Conservation (phyloP, 2,113 vertebrate species). For the Hippocampus mohnikei region DNA sequence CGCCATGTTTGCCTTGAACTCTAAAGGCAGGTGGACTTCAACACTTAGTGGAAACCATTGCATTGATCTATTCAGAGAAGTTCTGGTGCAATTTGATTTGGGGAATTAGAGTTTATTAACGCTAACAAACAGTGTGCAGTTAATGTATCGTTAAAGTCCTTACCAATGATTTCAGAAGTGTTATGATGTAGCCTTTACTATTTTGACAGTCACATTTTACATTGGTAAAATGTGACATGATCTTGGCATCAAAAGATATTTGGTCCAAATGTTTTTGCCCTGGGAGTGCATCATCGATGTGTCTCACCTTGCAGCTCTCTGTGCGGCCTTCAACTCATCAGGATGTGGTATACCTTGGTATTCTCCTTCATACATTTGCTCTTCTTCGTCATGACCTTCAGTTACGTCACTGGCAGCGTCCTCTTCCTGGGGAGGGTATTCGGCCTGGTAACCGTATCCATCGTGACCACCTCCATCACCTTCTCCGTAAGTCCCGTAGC, state of each 20-base stretch:
- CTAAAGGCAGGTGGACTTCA: no score
- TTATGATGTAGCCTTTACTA: no score
- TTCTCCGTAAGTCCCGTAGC: constrained; percentile 69
- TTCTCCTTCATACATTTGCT: constrained; percentile 96
- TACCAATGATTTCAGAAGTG: no score
- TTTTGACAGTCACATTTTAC: no score
- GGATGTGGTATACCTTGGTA: constrained; percentile 97
- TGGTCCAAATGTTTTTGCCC: background rate
- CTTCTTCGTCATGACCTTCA: constrained; percentile 93
- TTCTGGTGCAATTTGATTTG: no score
- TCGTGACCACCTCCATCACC: constrained; percentile 63
- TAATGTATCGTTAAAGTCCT: no score
- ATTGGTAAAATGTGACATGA: background rate
- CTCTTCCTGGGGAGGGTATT: constrained; percentile 79
- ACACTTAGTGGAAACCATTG: no score
- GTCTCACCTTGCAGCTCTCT: constrained; percentile 68
- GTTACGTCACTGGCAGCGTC: constrained; percentile 93
- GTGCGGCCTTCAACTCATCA: constrained; percentile 81
- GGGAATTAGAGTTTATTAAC: no score
- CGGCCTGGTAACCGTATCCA: constrained; percentile 70
- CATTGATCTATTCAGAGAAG: no score
- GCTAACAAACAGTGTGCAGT: no score
- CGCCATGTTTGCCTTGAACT: no score
- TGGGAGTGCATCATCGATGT: background rate
- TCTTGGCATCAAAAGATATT: no score